phyloP scores from a whole-genome alignment of 2,113 vertebrate genomes.

The Thunnus maccoyii region DNA sequence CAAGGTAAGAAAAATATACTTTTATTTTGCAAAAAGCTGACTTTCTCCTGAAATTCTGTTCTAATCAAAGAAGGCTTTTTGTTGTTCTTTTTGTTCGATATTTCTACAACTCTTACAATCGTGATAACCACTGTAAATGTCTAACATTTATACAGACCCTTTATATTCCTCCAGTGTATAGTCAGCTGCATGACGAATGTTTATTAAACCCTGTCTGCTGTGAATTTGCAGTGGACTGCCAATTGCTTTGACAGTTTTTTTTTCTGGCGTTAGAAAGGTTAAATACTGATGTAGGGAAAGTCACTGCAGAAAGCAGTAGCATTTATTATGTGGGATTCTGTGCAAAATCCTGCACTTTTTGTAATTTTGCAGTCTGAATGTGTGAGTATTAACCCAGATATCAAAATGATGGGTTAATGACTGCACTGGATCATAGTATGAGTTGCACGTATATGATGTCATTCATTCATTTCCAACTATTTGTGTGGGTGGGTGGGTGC shows the following conservation, averaged over 20 bases:
- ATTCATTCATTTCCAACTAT: not conserved
- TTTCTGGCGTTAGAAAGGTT: not conserved
- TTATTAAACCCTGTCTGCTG: constrained; percentile 23
- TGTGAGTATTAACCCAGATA: no score
- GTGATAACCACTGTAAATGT: constrained; percentile 32
- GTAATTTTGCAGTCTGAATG: not conserved
- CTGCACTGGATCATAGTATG: no score
- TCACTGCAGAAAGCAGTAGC: not conserved
- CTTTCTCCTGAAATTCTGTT: not conserved
- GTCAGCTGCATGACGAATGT: constrained; percentile 27
- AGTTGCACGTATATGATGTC: not conserved
- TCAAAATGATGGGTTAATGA: not conserved
- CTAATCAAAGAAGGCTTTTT: not conserved
- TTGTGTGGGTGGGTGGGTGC: not conserved
- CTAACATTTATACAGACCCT: constrained; percentile 42
- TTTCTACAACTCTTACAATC: not conserved
- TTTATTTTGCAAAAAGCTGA: not conserved
- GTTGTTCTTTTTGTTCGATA: not conserved
- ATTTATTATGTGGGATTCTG: not conserved
- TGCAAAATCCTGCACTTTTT: not conserved
- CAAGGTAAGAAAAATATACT: not conserved
- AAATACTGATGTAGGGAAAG: constrained; percentile 11
- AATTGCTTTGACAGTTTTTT: not conserved
- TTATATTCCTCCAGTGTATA: constrained; percentile 24
- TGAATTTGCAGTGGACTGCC: constrained; percentile 8